phyloP scores from a whole-genome alignment of 64 coral and sea anemone species.

The Catalaphyllia jardinei region DNA sequence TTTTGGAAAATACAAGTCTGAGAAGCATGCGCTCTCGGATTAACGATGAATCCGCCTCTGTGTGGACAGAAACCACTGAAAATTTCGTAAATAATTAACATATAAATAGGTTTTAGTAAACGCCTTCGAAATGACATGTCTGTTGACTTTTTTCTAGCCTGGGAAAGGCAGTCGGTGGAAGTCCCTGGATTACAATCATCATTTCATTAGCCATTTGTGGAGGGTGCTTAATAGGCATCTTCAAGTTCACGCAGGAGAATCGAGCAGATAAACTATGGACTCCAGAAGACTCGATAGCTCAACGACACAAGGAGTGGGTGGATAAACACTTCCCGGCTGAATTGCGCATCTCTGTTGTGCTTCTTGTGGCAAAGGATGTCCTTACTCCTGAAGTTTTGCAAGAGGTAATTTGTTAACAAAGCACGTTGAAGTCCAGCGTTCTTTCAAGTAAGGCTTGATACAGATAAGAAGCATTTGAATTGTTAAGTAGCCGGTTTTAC shows the following conservation, averaged over 20 bases:
- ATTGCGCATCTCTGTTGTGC: constrained; percentile 22
- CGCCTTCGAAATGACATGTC: no score
- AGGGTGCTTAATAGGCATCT: constrained; percentile 42
- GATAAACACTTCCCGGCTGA: constrained; percentile 58
- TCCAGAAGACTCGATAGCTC: constrained; percentile 47
- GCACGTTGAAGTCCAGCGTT: not conserved
- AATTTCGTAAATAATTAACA: not conserved
- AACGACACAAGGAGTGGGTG: constrained; percentile 66
- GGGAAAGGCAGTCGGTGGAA: constrained; percentile 62
- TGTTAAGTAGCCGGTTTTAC: no score
- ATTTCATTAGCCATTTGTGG: constrained; percentile 48
- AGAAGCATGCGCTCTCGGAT: no score
- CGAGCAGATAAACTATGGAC: constrained; percentile 71
- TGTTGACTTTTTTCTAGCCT: constrained; percentile 31
- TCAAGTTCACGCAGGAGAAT: constrained; percentile 75
- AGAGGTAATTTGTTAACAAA: constrained; percentile 26
- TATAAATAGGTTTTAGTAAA: no score
- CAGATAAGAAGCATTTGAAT: no score
- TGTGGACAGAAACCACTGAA: not conserved
- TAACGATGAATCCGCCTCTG: no score
- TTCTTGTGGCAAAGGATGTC: constrained; percentile 55
- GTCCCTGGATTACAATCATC: constrained; percentile 80
- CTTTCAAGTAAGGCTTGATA: no score
- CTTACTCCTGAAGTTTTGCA: constrained; percentile 48
- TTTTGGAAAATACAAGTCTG: no score